Percentiles rank a stretch among this genome's conserved stretches.
These are phyloP conservation scores for Semicossyphus pulcher DNA, from an alignment of 2,113 vertebrate genomes.

Conservation along the genomic window DNA sequence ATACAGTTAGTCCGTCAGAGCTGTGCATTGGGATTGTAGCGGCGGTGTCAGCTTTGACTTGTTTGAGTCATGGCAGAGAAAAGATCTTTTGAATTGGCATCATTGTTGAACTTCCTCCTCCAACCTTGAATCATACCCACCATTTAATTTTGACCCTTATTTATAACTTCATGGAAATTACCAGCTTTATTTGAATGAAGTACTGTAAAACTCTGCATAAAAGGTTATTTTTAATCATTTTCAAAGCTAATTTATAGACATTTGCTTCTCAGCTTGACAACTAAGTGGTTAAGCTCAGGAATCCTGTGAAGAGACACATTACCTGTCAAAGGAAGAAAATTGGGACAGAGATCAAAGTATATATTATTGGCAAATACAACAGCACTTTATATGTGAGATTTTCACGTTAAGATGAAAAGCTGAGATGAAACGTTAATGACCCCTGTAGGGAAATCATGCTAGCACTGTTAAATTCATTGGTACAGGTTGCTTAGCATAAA, in stretches of 20 bases:
- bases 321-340: slow-evolving; percentile 1
- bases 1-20: not conserved
- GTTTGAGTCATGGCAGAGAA: not conserved
- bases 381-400: slow-evolving; percentile 9
- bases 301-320: not conserved
- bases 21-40: not conserved
- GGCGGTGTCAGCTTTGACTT: not conserved
- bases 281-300: slow-evolving; percentile 2
- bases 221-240: too few species aligned
- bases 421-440: slow-evolving; percentile 14
- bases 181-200: not conserved
- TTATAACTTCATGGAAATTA: not conserved
- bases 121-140: not conserved
- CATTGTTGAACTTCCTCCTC: not conserved
- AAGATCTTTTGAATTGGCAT: not conserved
- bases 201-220: too few species aligned
- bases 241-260: not conserved
- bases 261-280: not conserved
- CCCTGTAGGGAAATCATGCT: slow-evolving; percentile 43
- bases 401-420: slow-evolving; percentile 1
- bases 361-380: slow-evolving; percentile 24
- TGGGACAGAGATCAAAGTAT: slow-evolving; percentile 32
- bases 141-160: not conserved
- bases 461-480: not conserved
- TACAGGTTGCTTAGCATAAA: slow-evolving; percentile 6